A percentile compares a stretch with the other conserved stretches of the same genome.
Evolutionary conservation across 1,140 invertebrate species (phyloP).

Genomic region (Atta colombica): DNA sequence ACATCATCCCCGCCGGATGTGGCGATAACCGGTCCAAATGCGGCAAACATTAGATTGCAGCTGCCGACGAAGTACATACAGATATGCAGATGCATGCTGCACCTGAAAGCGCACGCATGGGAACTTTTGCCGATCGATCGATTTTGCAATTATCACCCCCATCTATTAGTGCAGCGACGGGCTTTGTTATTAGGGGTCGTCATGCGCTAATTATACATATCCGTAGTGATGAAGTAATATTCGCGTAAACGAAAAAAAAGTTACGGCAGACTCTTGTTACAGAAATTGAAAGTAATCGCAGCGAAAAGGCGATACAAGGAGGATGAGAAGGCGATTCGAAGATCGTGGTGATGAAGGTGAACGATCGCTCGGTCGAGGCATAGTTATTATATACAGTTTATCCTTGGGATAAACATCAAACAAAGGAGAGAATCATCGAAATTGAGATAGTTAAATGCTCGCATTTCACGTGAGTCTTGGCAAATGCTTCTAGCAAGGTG

Average conservation of each 20-base stretch:
- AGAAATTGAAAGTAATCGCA: constrained; percentile 44
- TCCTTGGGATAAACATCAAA: constrained; percentile 28
- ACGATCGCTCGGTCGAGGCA: neutral
- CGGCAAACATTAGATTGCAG: constrained; percentile 20
- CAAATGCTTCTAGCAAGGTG: neutral
- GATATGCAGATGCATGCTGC: constrained; percentile 24
- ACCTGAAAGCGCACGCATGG: constrained; percentile 18
- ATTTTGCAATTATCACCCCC: constrained; percentile 43
- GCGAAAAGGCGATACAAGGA: neutral
- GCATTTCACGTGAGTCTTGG: neutral
- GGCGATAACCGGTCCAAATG: constrained; percentile 48
- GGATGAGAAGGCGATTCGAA: constrained; percentile 14
- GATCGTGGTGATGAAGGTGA: constrained; percentile 18
- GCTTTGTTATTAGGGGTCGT: constrained; percentile 27
- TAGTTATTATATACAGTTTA: constrained; percentile 48
- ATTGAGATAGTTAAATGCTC: constrained; percentile 16
- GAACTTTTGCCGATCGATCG: constrained; percentile 27
- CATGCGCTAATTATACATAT: constrained; percentile 41
- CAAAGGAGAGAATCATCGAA: constrained; percentile 12
- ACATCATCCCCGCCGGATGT: constrained; percentile 36
- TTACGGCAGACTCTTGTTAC: constrained; percentile 19
- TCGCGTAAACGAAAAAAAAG: constrained; percentile 2
- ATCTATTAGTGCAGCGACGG: neutral
- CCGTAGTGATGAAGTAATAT: constrained; percentile 46
- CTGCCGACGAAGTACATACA: constrained; percentile 32